These are phyloP conservation scores for Scaeva pyrastri DNA, from an alignment of 2,888 invertebrate genomes.

Conservation along the genomic window DNA sequence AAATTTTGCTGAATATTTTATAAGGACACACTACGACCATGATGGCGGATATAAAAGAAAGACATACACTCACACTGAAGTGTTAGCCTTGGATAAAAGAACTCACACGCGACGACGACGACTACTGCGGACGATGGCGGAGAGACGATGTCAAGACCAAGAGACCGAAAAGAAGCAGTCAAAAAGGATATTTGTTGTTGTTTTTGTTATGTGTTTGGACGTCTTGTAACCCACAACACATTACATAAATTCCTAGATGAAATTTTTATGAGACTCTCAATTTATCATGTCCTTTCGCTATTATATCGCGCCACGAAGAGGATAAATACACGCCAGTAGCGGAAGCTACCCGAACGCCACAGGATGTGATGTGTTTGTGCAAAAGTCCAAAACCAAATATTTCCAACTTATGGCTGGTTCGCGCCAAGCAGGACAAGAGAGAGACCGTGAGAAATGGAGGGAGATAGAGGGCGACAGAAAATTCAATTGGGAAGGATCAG, in stretches of 20 bases:
- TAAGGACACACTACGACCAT: constrained; percentile 56
- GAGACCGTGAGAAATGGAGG: too few relatives aligned
- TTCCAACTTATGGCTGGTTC: constrained; percentile 9
- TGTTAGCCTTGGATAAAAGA: constrained; percentile 39
- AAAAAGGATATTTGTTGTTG: constrained; percentile 57
- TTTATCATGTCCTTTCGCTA: constrained; percentile 73
- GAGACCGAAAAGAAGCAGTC: constrained; percentile 23
- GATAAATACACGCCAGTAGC: constrained; percentile 39
- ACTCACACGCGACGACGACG: constrained; percentile 40
- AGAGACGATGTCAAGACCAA: constrained; percentile 37
- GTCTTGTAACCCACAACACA: constrained; percentile 73
- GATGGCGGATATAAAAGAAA: constrained; percentile 25
- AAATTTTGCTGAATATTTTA: constrained; percentile 71
- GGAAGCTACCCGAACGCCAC: constrained; percentile 16
- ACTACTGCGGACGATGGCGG: too few relatives aligned
- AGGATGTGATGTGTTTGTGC: constrained; percentile 54
- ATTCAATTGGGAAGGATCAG: constrained; percentile 76
- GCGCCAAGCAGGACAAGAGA: too few relatives aligned
- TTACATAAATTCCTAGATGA: constrained; percentile 75
- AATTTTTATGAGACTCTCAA: constrained; percentile 76
- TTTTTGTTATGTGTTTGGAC: constrained; percentile 36
- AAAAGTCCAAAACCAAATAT: constrained; percentile 52
- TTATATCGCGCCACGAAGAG: constrained; percentile 49
- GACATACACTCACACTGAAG: constrained; percentile 5
- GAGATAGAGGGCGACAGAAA: constrained; percentile 24